Conservation (phyloP, 1,140 invertebrate species). For the Pogonomyrmex barbatus region DNA sequence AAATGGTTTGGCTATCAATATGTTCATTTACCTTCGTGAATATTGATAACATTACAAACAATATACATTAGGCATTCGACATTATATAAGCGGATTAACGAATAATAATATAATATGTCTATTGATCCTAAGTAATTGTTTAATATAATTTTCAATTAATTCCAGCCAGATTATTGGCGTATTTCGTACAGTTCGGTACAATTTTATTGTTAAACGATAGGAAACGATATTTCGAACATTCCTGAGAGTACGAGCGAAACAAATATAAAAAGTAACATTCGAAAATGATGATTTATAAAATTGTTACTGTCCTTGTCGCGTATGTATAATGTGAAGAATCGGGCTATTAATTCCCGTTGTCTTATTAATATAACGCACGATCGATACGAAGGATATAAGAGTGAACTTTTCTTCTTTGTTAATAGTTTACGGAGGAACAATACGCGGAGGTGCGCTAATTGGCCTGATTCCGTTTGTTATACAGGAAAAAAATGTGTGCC, state of each 20-base stretch:
- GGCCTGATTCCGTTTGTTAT: conserved; percentile 37
- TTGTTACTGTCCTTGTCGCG: not conserved
- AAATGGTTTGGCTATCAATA: not conserved
- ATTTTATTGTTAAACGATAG: conserved; percentile 24
- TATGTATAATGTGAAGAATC: not conserved
- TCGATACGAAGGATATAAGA: not conserved
- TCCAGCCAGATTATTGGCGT: conserved; percentile 37
- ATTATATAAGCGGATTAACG: conserved; percentile 26
- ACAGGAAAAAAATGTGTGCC: conserved; percentile 23
- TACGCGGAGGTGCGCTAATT: conserved; percentile 28
- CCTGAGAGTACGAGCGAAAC: not conserved
- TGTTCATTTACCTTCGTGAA: conserved; percentile 24
- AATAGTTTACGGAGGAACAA: not conserved
- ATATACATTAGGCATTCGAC: conserved; percentile 35
- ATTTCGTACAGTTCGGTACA: not conserved
- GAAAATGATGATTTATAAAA: not conserved
- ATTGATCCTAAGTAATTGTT: conserved; percentile 61
- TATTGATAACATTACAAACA: conserved; percentile 32
- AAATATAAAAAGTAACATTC: not conserved
- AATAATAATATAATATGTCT: conserved; percentile 54
- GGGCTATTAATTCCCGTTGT: not conserved
- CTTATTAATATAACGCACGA: not conserved
- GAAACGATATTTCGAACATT: conserved; percentile 36
- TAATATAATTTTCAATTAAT: conserved; percentile 58
- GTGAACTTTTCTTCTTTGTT: conserved; percentile 22